These are phyloP conservation scores for Acipenser transmontanus DNA, from an alignment of 2,797 vertebrate species.

Conservation along the genomic window DNA sequence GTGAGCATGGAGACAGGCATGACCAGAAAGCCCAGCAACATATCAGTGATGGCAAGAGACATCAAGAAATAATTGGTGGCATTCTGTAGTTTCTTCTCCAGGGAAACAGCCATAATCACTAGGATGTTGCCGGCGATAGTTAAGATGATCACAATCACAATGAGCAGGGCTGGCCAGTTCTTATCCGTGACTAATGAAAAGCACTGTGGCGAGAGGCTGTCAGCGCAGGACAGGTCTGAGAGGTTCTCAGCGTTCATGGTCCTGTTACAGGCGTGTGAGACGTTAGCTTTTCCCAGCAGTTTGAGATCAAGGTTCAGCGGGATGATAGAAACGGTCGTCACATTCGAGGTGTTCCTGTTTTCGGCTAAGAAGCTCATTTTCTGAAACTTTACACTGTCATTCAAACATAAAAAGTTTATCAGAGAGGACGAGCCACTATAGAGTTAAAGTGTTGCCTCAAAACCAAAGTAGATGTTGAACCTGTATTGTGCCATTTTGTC, in stretches of 20 bases:
- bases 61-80: slow-evolving; percentile 50
- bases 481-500: background rate
- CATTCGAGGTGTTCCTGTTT: slow-evolving; percentile 46
- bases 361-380: slow-evolving; percentile 61
- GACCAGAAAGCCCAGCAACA: slow-evolving; percentile 72
- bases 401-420: no score
- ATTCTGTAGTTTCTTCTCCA: no score
- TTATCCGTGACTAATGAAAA: slow-evolving; percentile 38
- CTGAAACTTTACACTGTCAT: slow-evolving; percentile 25
- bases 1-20: slow-evolving; percentile 73
- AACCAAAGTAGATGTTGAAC: background rate
- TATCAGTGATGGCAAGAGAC: slow-evolving; percentile 73
- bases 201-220: slow-evolving; percentile 37
- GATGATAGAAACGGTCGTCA: slow-evolving; percentile 47
- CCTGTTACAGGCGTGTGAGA: slow-evolving; percentile 53
- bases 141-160: slow-evolving; percentile 58
- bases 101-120: slow-evolving; percentile 72
- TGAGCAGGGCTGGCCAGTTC: slow-evolving; percentile 67
- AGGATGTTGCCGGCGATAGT: slow-evolving; percentile 73
- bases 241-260: slow-evolving; percentile 50
- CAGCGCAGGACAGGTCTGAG: slow-evolving; percentile 52
- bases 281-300: slow-evolving; percentile 34
- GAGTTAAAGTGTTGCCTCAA: slow-evolving; percentile 14
- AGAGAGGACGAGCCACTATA: slow-evolving; percentile 21
- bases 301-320: slow-evolving; percentile 43